Evolutionary conservation across 2,888 invertebrate genomes (phyloP).

Genomic region (Drosophila prostipennis): DNA sequence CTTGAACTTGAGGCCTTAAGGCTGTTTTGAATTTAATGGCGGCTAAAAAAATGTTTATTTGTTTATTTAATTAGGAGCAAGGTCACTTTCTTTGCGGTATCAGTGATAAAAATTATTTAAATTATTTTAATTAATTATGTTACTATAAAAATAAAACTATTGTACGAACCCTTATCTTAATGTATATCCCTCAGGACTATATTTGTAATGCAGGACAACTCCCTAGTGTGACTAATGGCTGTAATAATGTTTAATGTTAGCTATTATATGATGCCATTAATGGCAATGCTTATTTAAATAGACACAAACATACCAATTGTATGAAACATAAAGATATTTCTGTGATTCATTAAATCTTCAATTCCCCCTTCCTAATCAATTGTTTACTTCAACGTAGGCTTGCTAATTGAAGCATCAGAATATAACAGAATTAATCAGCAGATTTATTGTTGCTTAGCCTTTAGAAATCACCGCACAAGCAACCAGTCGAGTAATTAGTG

Average conservation of each 20-base stretch:
- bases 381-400: constrained; percentile 8
- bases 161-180: neutral
- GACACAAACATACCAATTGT: too few relatives aligned
- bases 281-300: neutral
- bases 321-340: too few relatives aligned
- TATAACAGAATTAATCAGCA: constrained; percentile 1
- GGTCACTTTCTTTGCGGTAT: neutral
- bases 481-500: constrained; percentile 14
- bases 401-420: constrained; percentile 1
- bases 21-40: neutral
- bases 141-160: too few relatives aligned
- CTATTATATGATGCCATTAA: neutral
- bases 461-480: neutral
- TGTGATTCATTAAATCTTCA: neutral
- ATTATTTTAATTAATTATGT: too few relatives aligned
- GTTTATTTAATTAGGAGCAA: neutral
- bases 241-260: neutral
- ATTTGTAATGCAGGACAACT: neutral
- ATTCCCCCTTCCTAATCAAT: neutral
- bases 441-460: constrained; percentile 7
- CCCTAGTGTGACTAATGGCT: neutral
- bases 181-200: neutral
- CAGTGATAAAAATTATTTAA: neutral
- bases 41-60: neutral
- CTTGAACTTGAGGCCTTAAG: constrained; percentile 62